phyloP scores from a whole-genome alignment of 2,113 vertebrate genomes.

The Eubucco bourcierii region DNA sequence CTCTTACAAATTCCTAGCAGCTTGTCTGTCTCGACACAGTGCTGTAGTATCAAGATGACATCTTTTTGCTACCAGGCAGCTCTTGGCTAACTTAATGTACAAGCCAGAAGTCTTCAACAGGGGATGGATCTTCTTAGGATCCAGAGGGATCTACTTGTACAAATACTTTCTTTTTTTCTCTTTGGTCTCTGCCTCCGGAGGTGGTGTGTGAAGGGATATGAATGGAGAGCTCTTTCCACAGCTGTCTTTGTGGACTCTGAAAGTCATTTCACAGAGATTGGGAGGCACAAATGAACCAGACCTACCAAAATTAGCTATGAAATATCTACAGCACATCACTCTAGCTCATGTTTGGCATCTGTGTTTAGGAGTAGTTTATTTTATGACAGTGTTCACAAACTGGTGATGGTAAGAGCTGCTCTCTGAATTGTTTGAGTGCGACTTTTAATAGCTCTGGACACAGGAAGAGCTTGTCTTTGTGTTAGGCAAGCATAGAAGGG shows the following conservation, averaged over 20 bases:
- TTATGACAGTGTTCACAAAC: neutral
- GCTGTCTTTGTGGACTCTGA: neutral
- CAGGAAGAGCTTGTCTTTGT: neutral
- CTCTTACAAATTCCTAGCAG: conserved; percentile 46
- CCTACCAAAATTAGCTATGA: neutral
- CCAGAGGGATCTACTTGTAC: neutral
- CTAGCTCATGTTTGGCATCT: neutral
- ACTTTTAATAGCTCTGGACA: neutral
- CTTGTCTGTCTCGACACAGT: neutral
- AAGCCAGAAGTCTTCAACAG: neutral
- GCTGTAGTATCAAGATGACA: neutral
- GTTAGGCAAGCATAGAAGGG: neutral
- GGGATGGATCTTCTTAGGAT: neutral
- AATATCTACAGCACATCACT: neutral
- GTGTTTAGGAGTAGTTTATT: neutral
- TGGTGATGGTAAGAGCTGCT: neutral
- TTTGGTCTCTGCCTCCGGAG: neutral
- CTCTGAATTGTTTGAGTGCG: neutral
- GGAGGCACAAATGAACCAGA: neutral
- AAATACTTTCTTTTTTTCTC: neutral
- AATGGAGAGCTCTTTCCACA: neutral
- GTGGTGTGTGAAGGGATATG: neutral
- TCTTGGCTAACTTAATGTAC: conserved; percentile 9
- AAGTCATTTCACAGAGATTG: neutral
- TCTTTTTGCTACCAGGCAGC: conserved; percentile 32